Conservation (phyloP, 1,140 invertebrate genomes). For the Macrosteles quadrilineatus region DNA sequence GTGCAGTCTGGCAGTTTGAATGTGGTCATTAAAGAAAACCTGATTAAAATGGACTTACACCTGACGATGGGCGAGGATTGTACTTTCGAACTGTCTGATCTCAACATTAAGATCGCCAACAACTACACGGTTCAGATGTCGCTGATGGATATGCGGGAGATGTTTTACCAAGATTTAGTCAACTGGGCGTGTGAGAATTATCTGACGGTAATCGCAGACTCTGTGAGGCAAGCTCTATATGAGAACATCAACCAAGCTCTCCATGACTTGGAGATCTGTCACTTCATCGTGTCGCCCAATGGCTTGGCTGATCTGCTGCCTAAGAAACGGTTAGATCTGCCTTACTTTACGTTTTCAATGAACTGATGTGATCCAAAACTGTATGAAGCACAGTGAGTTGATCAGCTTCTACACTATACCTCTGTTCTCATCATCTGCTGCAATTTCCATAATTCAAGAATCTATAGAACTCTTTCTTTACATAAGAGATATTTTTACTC, state of each 20-base stretch:
- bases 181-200: slow-evolving; percentile 18
- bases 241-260: slow-evolving; percentile 14
- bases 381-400: no score
- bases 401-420: no score
- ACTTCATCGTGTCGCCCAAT: slow-evolving; percentile 19
- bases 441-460: no score
- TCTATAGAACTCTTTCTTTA: no score
- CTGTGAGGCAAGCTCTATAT: slow-evolving; percentile 7
- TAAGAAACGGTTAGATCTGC: not conserved
- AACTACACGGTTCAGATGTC: slow-evolving; percentile 21
- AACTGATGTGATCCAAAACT: no score
- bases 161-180: slow-evolving; percentile 6
- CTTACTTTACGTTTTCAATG: not conserved
- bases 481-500: no score
- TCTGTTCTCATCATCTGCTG: no score
- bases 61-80: slow-evolving; percentile 15
- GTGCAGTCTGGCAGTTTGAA: not conserved
- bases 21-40: slow-evolving; percentile 21
- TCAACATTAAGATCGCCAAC: slow-evolving; percentile 21
- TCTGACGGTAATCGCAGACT: slow-evolving; percentile 8
- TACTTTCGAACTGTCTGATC: slow-evolving; percentile 4
- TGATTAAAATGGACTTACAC: slow-evolving; percentile 19
- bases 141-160: not conserved
- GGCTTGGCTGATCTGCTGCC: slow-evolving; percentile 23
- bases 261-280: slow-evolving; percentile 20